These are phyloP conservation scores for Aleiodes alternator DNA, from an alignment of 2,888 invertebrate genomes.

Conservation along the genomic window DNA sequence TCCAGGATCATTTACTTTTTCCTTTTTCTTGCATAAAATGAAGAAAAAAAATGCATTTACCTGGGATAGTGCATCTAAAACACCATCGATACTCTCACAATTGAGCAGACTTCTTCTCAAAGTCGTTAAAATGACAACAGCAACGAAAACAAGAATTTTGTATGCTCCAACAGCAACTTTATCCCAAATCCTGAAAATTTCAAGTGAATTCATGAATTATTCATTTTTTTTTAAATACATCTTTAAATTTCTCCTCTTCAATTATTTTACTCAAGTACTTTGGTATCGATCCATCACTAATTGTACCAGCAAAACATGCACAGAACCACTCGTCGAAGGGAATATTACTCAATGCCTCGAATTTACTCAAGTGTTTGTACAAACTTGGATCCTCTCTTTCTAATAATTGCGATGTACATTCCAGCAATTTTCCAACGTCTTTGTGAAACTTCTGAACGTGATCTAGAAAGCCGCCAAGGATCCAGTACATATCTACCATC, in stretches of 20 bases:
- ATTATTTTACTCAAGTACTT: conserved; percentile 78
- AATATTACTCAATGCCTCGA: conserved; percentile 80
- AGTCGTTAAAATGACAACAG: conserved; percentile 84
- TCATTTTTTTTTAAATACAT: not conserved
- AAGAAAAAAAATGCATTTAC: conserved; percentile 73
- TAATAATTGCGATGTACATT: conserved; percentile 81
- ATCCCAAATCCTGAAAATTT: conserved; percentile 86
- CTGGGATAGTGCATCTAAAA: conserved; percentile 82
- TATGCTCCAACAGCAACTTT: conserved; percentile 91
- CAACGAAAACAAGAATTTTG: conserved; percentile 87
- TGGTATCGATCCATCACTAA: conserved; percentile 86
- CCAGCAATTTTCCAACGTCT: conserved; percentile 82
- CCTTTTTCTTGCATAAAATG: conserved; percentile 48
- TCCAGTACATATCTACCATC: conserved; percentile 87
- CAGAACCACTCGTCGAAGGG: conserved; percentile 88
- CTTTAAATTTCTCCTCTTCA: not conserved
- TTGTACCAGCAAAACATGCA: conserved; percentile 88
- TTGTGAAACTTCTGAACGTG: conserved; percentile 82
- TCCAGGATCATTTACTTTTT: not conserved
- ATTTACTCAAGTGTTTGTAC: conserved; percentile 82
- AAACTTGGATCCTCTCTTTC: conserved; percentile 87
- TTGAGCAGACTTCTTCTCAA: conserved; percentile 82
- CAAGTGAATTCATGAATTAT: conserved; percentile 19
- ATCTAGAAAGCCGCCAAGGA: conserved; percentile 85
- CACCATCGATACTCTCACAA: conserved; percentile 79